Percentiles rank a stretch among this genome's conserved stretches.
Conservation (phyloP, 2,888 invertebrate genomes). For the Lucinisca nassula region DNA sequence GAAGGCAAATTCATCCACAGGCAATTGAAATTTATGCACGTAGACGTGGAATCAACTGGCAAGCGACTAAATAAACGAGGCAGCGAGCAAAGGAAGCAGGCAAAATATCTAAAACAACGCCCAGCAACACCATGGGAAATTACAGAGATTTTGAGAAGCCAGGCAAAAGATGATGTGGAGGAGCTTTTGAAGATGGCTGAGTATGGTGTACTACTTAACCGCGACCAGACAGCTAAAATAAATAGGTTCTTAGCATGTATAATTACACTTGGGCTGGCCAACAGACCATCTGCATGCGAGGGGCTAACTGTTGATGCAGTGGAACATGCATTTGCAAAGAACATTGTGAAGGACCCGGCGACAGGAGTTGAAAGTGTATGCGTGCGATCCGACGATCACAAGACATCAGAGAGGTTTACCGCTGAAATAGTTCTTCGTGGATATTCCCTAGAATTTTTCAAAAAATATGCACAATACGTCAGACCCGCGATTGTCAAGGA, state of each 20-base stretch:
- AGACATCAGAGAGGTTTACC: background rate
- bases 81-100: background rate
- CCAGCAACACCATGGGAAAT: background rate
- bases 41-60: background rate
- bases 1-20: background rate
- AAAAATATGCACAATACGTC: background rate
- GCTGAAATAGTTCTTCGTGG: background rate
- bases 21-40: background rate
- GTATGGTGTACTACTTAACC: background rate
- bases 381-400: background rate
- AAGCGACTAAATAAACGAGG: background rate
- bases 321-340: background rate
- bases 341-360: background rate
- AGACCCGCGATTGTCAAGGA: background rate
- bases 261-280: background rate
- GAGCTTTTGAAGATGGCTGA: background rate
- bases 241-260: background rate
- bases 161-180: background rate
- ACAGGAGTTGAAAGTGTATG: background rate
- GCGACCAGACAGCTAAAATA: background rate
- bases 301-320: background rate
- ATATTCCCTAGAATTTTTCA: background rate
- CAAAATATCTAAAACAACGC: background rate
- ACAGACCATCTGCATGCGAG: background rate
- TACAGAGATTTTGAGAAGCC: background rate